Percentiles rank a stretch among this genome's conserved stretches.
phyloP scores from a whole-genome alignment of 1,140 invertebrate genomes.

The Apolygus lucorum region DNA sequence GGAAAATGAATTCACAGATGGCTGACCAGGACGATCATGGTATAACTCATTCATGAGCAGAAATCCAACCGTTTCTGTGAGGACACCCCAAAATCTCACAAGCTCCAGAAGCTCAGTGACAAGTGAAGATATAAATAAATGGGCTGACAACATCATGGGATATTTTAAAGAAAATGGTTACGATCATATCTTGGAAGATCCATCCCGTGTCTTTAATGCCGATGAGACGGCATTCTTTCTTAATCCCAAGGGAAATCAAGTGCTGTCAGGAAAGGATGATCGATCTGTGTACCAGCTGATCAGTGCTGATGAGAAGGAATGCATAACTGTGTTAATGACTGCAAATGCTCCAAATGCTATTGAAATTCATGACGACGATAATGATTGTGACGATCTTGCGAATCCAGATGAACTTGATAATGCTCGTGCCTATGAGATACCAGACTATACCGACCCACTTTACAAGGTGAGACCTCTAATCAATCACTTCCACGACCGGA shows the following conservation, averaged over 20 bases:
- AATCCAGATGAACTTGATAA: too few species aligned
- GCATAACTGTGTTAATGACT: conserved; percentile 24
- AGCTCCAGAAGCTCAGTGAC: too few species aligned
- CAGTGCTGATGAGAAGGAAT: conserved; percentile 25
- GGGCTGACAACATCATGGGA: conserved; percentile 34
- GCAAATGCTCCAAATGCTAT: conserved; percentile 17
- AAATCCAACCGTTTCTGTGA: too few species aligned
- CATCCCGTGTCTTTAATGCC: conserved; percentile 25
- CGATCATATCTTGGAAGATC: conserved; percentile 29
- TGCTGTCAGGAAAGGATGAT: conserved; percentile 17
- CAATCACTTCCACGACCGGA: conserved; percentile 1
- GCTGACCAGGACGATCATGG: conserved; percentile 36
- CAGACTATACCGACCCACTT: conserved; percentile 5
- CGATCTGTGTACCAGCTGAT: conserved; percentile 16
- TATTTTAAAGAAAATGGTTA: conserved; percentile 32
- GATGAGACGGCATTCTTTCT: conserved; percentile 29
- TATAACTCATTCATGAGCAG: conserved; percentile 37
- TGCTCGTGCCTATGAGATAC: too few species aligned
- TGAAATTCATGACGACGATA: too few species aligned
- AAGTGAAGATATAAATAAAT: conserved; percentile 35
- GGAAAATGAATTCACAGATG: conserved; percentile 35
- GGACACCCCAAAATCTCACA: too few species aligned
- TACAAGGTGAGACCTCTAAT: conserved; percentile 15
- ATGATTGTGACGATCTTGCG: too few species aligned
- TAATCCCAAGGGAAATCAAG: conserved; percentile 20